Evolutionary conservation across 92 coral and sea anemone genomes (phyloP).

Genomic region (Siderastrea siderea): DNA sequence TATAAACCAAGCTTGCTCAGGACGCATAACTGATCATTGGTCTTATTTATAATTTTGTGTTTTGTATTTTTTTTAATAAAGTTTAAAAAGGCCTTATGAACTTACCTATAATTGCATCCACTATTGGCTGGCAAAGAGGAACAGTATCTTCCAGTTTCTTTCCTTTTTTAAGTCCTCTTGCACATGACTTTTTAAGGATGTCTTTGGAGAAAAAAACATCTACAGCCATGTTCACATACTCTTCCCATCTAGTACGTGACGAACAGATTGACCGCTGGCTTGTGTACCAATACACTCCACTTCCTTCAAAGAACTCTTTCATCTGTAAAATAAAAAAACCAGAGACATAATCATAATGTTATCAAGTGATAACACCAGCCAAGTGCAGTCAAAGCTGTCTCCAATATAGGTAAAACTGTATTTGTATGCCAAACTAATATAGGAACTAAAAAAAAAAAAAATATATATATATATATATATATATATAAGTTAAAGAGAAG

Average conservation of each 20-base stretch:
- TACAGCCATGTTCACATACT: constrained; percentile 44
- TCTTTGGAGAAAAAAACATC: constrained; percentile 56
- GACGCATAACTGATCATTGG: neutral
- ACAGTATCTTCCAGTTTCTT: constrained; percentile 32
- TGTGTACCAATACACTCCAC: constrained; percentile 54
- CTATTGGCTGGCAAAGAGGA: constrained; percentile 46
- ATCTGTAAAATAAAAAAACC: constrained; percentile 13
- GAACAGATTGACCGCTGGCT: constrained; percentile 40
- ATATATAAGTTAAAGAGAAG: too few relatives aligned
- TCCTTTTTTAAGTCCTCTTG: constrained; percentile 59
- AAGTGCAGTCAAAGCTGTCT: too few relatives aligned
- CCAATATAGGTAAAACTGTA: too few relatives aligned
- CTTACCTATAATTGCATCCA: constrained; percentile 48
- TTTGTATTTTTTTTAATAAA: neutral
- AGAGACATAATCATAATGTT: too few relatives aligned
- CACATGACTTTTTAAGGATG: constrained; percentile 43
- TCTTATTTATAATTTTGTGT: too few relatives aligned
- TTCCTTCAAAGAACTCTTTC: constrained; percentile 64
- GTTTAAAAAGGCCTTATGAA: neutral
- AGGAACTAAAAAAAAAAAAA: too few relatives aligned
- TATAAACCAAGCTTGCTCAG: neutral
- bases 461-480: too few relatives aligned
- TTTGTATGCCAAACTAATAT: too few relatives aligned
- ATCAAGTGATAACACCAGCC: too few relatives aligned
- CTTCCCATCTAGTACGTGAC: constrained; percentile 45